Base-by-base conservation (phyloP, 2,888 invertebrate genomes). In the Rhynchonema sp. region DNA sequence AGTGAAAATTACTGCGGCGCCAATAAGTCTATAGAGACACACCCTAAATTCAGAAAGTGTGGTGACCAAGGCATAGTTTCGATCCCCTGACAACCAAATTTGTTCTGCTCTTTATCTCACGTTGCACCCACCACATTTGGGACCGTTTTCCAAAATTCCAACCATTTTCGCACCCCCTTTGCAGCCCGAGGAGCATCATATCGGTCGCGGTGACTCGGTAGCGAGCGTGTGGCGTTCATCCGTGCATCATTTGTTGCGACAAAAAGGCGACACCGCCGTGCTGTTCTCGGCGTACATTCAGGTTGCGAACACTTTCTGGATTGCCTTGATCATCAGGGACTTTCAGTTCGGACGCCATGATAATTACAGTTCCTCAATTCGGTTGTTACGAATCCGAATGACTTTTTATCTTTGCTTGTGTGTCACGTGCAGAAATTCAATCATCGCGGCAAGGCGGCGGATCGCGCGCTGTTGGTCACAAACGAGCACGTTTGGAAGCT, bases 401-500 rank as follows among this genome's bases (percentile, higher is more conserved):
- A 9, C 13, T 9, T 38, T 20, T 20, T 20, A n/a, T n/a, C n/a
- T n/a, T n/a, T n/a, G n/a, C n/a, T n/a, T n/a, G n/a, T n/a, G n/a
- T n/a, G n/a, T 23, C 27, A 1, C n/a, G 57, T 64, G 27, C 65
- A 68, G 63, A 70, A 77, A 72, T 72, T 73, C 60, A 77, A 77
- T 69, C 72, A 73, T 56, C 73, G 73, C 66, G 74, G 73, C 66
- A 75, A 76, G 66, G 73, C 73, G 38, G 72, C 76, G 13, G 70
- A 74, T 57, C 66, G 78, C 60, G 76, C 73, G 1, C 62, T 78
- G 1, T 66, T 74, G 38, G 65, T 78, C 55, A 77, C 77, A 13
- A 76, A 78, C 64, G 72, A 72, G 49, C 75, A 71, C 62, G 71
- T 78, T 62, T 76, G 75, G 64, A 77, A 77, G 64, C 66, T 78